Conservation (phyloP, 2,888 invertebrate species). For the Pandemis heparana region DNA sequence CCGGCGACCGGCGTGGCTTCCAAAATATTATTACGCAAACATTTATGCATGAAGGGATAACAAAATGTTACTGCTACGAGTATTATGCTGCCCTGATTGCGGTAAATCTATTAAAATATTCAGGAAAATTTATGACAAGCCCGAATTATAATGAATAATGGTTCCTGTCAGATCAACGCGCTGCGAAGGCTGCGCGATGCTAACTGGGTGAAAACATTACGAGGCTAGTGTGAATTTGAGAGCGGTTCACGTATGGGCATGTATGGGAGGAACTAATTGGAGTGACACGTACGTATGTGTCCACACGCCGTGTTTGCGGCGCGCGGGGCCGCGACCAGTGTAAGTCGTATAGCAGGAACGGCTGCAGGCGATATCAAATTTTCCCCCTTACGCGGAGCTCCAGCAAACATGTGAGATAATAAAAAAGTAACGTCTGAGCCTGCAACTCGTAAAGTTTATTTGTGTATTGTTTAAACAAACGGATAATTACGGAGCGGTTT, state of each 20-base stretch:
- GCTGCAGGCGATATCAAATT: conserved; percentile 66
- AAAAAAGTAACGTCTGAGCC: conserved; percentile 79
- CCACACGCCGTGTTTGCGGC: background rate
- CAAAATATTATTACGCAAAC: conserved; percentile 81
- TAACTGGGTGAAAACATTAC: background rate
- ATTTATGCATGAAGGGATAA: conserved; percentile 83
- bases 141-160: conserved; percentile 42
- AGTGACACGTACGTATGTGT: background rate
- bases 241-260: background rate
- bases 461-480: conserved; percentile 82
- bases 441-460: conserved; percentile 82
- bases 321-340: background rate
- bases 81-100: conserved; percentile 69
- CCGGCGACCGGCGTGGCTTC: conserved; percentile 70
- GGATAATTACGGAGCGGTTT: conserved; percentile 77
- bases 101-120: conserved; percentile 64
- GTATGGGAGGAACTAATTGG: conserved; percentile 8
- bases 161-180: conserved; percentile 28
- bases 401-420: conserved; percentile 82
- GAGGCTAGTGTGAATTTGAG: conserved; percentile 20
- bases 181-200: background rate
- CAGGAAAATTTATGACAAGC: conserved; percentile 42
- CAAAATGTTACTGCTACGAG: conserved; percentile 68
- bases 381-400: conserved; percentile 61
- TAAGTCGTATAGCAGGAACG: conserved; percentile 48